A percentile compares a stretch with the other conserved stretches of the same genome.
Conservation (phyloP, 1,140 invertebrate genomes). For the Notospermus geniculatus region DNA sequence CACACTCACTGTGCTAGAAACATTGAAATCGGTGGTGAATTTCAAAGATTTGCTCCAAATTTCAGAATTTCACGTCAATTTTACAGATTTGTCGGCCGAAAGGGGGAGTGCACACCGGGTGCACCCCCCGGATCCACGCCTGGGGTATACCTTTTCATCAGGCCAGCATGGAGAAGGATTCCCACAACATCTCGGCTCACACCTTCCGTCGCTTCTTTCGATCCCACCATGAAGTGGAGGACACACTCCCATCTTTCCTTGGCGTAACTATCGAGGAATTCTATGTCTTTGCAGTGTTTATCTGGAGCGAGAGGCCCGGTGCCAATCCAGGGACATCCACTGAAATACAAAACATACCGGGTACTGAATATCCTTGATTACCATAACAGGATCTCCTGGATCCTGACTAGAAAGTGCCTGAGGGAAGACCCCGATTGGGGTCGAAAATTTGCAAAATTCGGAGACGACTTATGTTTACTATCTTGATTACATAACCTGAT, state of each 20-base stretch:
- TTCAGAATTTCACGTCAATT: too few relatives aligned
- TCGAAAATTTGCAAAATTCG: too few relatives aligned
- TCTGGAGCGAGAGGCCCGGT: constrained; percentile 81
- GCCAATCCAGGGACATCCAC: constrained; percentile 79
- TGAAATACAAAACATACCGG: constrained; percentile 45
- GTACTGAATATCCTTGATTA: not conserved
- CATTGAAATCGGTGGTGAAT: too few relatives aligned
- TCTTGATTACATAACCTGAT: too few relatives aligned
- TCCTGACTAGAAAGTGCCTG: not conserved
- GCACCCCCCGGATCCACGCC: not conserved
- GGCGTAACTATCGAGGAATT: constrained; percentile 89
- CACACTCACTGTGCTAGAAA: too few relatives aligned
- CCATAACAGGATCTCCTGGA: not conserved
- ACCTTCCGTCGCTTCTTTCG: constrained; percentile 69
- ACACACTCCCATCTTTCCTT: constrained; percentile 95
- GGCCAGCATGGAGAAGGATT: constrained; percentile 84
- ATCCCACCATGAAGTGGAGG: constrained; percentile 94
- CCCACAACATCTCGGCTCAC: constrained; percentile 90
- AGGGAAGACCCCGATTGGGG: too few relatives aligned
- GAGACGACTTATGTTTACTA: too few relatives aligned
- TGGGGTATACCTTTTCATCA: constrained; percentile 78
- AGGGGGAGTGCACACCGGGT: not conserved
- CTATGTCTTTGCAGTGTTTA: constrained; percentile 81
- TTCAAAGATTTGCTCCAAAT: too few relatives aligned
- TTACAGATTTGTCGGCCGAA: too few relatives aligned